Evolutionary conservation across 2,888 invertebrate species (phyloP).

Genomic region (Apamea monoglypha): DNA sequence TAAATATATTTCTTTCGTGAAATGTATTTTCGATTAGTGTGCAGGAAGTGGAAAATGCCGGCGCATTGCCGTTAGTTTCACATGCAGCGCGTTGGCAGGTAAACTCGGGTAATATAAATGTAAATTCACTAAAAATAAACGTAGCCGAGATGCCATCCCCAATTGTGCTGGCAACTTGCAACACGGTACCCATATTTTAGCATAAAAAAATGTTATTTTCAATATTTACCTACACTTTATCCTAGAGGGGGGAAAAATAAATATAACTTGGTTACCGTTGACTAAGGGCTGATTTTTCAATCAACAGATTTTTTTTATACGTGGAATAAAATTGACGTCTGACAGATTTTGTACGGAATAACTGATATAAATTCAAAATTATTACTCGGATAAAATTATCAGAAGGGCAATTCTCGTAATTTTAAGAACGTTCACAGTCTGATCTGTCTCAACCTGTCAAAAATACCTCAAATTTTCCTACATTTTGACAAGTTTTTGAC

Average conservation of each 20-base stretch:
- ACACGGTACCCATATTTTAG: conserved; percentile 36
- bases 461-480: too few relatives aligned
- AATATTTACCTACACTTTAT: not conserved
- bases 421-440: too few relatives aligned
- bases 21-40: conserved; percentile 71
- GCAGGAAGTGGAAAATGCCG: conserved; percentile 75
- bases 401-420: too few relatives aligned
- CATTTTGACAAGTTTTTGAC: too few relatives aligned
- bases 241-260: not conserved
- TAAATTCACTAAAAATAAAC: conserved; percentile 79
- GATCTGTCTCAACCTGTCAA: too few relatives aligned
- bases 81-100: conserved; percentile 71
- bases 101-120: conserved; percentile 83
- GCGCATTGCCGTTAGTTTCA: conserved; percentile 68
- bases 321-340: too few relatives aligned
- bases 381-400: too few relatives aligned
- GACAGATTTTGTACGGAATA: too few relatives aligned
- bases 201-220: not conserved
- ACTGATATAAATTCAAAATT: too few relatives aligned
- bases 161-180: conserved; percentile 50
- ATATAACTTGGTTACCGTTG: conserved; percentile 1
- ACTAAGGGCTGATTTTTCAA: too few relatives aligned
- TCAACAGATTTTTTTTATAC: too few relatives aligned
- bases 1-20: conserved; percentile 35
- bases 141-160: conserved; percentile 62